These are phyloP conservation scores for Sciurus carolinensis DNA, from an alignment of 2,797 vertebrate species.

Conservation along the genomic window DNA sequence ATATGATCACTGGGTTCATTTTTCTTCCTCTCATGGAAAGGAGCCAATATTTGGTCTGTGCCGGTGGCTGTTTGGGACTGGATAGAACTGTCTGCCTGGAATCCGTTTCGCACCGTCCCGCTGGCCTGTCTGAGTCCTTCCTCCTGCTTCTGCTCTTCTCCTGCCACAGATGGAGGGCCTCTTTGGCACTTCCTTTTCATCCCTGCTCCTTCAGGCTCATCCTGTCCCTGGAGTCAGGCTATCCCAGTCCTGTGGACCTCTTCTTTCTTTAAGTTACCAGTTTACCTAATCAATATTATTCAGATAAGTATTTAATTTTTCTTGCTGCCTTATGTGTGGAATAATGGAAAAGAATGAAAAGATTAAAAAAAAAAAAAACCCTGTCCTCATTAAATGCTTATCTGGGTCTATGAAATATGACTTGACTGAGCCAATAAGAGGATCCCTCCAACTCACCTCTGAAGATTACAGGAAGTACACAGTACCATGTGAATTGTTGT, in stretches of 20 bases:
- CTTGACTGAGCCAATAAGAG: not conserved
- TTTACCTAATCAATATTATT: not conserved
- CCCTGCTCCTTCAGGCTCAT: not conserved
- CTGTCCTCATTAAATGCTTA: not conserved
- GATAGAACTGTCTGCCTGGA: not conserved
- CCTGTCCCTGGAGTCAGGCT: not conserved
- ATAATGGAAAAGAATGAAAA: conserved; percentile 43
- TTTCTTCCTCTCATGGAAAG: conserved; percentile 53
- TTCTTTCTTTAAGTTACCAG: not conserved
- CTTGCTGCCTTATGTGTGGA: not conserved
- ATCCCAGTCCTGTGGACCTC: not conserved
- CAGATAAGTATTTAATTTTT: not conserved
- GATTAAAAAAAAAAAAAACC: not conserved
- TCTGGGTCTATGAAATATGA: not conserved
- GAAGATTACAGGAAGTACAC: not conserved
- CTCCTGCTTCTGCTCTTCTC: not conserved
- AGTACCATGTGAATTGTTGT: not conserved
- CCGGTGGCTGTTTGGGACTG: not conserved
- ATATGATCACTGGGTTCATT: conserved; percentile 57
- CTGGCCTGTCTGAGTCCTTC: not conserved
- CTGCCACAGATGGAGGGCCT: not conserved
- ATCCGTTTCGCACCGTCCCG: rapidly evolving
- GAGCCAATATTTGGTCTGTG: not conserved
- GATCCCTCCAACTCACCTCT: not conserved
- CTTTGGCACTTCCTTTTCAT: not conserved